These are phyloP conservation scores for Lindbergichthys nudifrons DNA, from an alignment of 2,797 vertebrate genomes.

Conservation along the genomic window DNA sequence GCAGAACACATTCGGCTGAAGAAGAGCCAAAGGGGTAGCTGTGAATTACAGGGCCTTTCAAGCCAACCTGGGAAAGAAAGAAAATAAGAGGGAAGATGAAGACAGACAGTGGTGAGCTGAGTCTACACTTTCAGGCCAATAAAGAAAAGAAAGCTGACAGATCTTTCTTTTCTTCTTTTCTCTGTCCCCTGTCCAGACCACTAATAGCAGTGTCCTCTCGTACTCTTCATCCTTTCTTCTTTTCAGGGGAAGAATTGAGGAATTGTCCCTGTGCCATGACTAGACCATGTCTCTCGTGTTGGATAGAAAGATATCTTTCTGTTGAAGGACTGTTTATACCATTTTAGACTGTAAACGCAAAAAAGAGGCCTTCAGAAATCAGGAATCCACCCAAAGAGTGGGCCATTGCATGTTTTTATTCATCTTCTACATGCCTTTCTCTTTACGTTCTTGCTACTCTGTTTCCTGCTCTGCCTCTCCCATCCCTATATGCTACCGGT, in stretches of 20 bases:
- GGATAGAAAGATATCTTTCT: slow-evolving; percentile 41
- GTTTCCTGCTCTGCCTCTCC: slow-evolving; percentile 11
- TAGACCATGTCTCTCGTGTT: slow-evolving; percentile 53
- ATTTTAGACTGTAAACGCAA: slow-evolving; percentile 26
- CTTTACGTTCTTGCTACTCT: neutral
- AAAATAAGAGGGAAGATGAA: slow-evolving; percentile 45
- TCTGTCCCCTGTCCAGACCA: slow-evolving; percentile 60
- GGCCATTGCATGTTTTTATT: slow-evolving; percentile 34
- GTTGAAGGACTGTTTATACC: slow-evolving; percentile 27
- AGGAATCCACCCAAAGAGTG: slow-evolving; percentile 15
- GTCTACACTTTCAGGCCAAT: slow-evolving; percentile 56
- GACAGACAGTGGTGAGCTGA: slow-evolving; percentile 48
- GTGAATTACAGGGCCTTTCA: slow-evolving; percentile 52
- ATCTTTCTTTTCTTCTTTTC: slow-evolving; percentile 35
- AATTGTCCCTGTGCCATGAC: slow-evolving; percentile 49
- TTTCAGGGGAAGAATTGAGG: slow-evolving; percentile 56
- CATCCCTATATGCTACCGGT: neutral
- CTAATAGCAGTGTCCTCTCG: slow-evolving; percentile 64
- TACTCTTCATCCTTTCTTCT: slow-evolving; percentile 40
- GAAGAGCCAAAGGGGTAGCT: slow-evolving; percentile 31
- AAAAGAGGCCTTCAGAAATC: slow-evolving; percentile 25
- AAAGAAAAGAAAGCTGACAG: slow-evolving; percentile 53
- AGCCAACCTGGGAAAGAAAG: slow-evolving; percentile 42
- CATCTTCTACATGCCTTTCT: neutral
- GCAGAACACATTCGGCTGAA: slow-evolving; percentile 30